Percentiles rank a stretch among this genome's conserved stretches.
Conservation (phyloP, 2,888 invertebrate species). For the Corythucha ciliata region DNA sequence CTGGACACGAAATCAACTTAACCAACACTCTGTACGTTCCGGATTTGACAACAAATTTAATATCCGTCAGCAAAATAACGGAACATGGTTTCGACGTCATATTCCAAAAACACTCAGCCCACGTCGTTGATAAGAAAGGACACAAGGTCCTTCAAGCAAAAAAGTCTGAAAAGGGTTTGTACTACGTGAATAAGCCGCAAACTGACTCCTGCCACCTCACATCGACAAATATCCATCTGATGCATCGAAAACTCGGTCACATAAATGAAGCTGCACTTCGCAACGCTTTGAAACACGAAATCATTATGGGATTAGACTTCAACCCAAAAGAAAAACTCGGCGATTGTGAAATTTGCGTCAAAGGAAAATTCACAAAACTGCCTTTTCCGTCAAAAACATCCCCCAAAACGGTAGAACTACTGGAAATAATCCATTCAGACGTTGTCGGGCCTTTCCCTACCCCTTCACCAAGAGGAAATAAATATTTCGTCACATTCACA, state of each 20-base stretch:
- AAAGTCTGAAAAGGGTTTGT: conserved; percentile 3
- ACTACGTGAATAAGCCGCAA: not conserved
- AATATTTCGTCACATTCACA: conserved; percentile 35
- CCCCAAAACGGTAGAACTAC: conserved; percentile 17
- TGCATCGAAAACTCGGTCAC: conserved; percentile 5
- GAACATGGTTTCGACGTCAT: not conserved
- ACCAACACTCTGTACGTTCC: conserved; percentile 10
- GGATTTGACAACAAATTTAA: not conserved
- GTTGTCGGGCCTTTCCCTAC: conserved; percentile 33
- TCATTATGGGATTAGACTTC: not conserved
- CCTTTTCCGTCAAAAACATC: conserved; percentile 7
- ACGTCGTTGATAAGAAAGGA: not conserved
- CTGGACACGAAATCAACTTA: too few relatives aligned
- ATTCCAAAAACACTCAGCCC: not conserved
- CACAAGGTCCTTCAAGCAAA: not conserved
- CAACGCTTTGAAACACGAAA: not conserved
- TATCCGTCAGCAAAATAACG: conserved; percentile 2
- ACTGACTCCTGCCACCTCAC: not conserved
- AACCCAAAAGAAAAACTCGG: not conserved
- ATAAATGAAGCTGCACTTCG: not conserved
- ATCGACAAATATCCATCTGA: not conserved
- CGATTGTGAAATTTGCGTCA: conserved; percentile 17
- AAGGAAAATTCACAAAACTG: conserved; percentile 16
- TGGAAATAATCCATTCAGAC: conserved; percentile 34
- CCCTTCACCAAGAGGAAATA: conserved; percentile 28